Evolutionary conservation across 2,888 invertebrate species (phyloP).

Genomic region (Torymus texanus): DNA sequence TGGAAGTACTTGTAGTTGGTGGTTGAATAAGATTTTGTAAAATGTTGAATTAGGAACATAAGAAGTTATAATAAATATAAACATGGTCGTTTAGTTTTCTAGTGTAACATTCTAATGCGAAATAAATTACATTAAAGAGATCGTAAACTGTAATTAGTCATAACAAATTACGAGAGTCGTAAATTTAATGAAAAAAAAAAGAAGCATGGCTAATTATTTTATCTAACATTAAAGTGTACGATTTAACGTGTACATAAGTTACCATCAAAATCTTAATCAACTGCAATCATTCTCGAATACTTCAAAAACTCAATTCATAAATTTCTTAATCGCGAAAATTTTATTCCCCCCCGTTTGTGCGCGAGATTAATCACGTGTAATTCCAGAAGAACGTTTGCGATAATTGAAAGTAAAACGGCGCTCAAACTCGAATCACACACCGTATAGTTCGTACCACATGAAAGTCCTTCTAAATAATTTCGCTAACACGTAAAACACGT

Average conservation of each 20-base stretch:
- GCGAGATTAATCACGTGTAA: constrained; percentile 7
- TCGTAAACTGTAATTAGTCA: no score
- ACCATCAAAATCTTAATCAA: constrained; percentile 13
- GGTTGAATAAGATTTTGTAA: no score
- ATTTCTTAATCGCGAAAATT: constrained; percentile 12
- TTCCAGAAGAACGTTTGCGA: background rate
- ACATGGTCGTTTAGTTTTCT: no score
- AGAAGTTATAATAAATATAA: no score
- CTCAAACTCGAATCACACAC: constrained; percentile 1
- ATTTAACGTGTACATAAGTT: background rate
- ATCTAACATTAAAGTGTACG: no score
- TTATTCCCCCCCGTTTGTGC: background rate
- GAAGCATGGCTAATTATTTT: no score
- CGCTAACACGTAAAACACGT: constrained; percentile 7
- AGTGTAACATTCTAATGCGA: no score
- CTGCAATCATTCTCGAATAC: background rate
- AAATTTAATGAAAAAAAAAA: background rate
- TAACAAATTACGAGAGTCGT: background rate
- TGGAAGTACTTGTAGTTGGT: no score
- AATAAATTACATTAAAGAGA: no score
- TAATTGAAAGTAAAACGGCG: constrained; percentile 18
- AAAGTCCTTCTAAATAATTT: constrained; percentile 27
- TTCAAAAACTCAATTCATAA: constrained; percentile 4
- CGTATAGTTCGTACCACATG: background rate
- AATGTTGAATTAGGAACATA: no score